Percentiles rank a stretch among this genome's conserved stretches.
These are phyloP conservation scores for Leucania comma DNA, from an alignment of 2,888 invertebrate species.

Conservation along the genomic window DNA sequence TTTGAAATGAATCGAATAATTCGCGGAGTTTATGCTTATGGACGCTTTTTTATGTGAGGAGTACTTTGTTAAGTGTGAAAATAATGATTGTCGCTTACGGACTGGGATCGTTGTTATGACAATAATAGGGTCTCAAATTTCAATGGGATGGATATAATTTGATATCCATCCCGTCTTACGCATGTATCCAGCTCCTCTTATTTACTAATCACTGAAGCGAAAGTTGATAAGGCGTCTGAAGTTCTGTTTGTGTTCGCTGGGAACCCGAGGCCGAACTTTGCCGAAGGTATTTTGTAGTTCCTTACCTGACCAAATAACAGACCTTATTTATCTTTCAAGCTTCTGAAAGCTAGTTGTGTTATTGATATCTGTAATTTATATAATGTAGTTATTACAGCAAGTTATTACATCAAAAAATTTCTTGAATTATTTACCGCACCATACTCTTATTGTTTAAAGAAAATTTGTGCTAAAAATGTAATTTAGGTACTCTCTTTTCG, in stretches of 20 bases:
- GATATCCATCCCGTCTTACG: slow-evolving; percentile 46
- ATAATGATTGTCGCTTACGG: slow-evolving; percentile 76
- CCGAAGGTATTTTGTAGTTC: slow-evolving; percentile 46
- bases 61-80: slow-evolving; percentile 81
- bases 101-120: slow-evolving; percentile 67
- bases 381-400: neutral
- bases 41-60: slow-evolving; percentile 81
- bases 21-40: slow-evolving; percentile 86
- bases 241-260: slow-evolving; percentile 50
- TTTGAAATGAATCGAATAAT: slow-evolving; percentile 91
- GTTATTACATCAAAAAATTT: neutral
- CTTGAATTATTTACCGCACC: slow-evolving; percentile 40
- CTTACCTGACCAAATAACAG: slow-evolving; percentile 41
- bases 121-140: slow-evolving; percentile 66
- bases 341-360: slow-evolving; percentile 22
- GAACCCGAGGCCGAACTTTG: slow-evolving; percentile 33
- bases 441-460: slow-evolving; percentile 57
- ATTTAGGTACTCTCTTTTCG: slow-evolving; percentile 75
- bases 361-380: slow-evolving; percentile 20
- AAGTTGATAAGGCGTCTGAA: slow-evolving; percentile 57
- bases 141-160: slow-evolving; percentile 64
- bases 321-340: slow-evolving; percentile 30
- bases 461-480: slow-evolving; percentile 66
- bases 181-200: slow-evolving; percentile 48
- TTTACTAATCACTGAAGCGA: slow-evolving; percentile 63